A percentile compares a stretch with the other conserved stretches of the same genome.
phyloP scores from a whole-genome alignment of 30 jellyfish, hydroid and myxozoan genomes.

The Turritopsis rubra region DNA sequence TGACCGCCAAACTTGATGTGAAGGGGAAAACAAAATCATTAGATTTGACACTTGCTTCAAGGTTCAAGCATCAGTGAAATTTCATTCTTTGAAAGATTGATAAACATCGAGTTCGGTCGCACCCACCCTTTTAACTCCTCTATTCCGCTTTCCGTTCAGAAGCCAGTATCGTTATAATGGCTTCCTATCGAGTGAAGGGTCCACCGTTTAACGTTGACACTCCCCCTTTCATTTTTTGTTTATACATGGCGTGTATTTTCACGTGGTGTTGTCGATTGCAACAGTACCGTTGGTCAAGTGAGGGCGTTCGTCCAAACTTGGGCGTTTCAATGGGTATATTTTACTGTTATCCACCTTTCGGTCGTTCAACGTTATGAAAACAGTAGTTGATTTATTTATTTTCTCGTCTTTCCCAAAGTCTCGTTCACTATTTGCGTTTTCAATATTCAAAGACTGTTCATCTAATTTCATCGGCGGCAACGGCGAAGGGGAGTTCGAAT shows the following conservation, averaged over 20 bases:
- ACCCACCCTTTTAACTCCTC: background rate
- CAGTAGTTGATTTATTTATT: background rate
- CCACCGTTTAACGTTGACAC: background rate
- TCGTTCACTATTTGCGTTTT: background rate
- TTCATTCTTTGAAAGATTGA: too few relatives aligned
- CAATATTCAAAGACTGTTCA: background rate
- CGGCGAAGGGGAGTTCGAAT: conserved; percentile 13
- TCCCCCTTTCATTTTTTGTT: background rate
- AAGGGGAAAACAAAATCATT: too few relatives aligned
- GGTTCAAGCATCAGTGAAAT: too few relatives aligned
- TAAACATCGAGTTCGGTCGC: too few relatives aligned
- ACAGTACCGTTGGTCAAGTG: background rate
- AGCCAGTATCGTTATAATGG: background rate
- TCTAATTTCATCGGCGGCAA: background rate
- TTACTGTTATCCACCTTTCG: background rate
- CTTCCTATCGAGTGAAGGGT: background rate
- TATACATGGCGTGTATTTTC: background rate
- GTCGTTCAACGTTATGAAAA: background rate
- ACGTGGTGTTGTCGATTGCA: background rate
- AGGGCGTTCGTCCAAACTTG: background rate
- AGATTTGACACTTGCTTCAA: too few relatives aligned
- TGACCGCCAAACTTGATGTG: too few relatives aligned
- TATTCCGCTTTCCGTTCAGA: background rate
- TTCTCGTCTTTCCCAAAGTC: background rate
- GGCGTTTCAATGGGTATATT: background rate